Evolutionary conservation across 1,140 invertebrate genomes (phyloP).

Genomic region (Aleiodes sp.): DNA sequence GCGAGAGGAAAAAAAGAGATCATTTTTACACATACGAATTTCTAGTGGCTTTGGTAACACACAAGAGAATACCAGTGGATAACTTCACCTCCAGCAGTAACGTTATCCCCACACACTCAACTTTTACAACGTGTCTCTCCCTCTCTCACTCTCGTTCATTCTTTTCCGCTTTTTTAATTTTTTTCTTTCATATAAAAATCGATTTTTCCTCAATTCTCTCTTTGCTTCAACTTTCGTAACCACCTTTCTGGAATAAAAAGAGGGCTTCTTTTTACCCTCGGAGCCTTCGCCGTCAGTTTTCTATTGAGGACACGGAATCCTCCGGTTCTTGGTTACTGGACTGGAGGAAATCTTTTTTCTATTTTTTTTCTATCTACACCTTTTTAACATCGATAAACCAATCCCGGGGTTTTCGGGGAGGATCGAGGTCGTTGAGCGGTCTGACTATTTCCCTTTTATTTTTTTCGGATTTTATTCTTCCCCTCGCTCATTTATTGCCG

Average conservation of each 20-base stretch:
- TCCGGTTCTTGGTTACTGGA: neutral
- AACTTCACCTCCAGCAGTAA: neutral
- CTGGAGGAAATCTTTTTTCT: neutral
- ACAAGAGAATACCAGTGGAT: constrained; percentile 6
- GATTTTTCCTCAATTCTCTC: neutral
- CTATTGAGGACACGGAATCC: neutral
- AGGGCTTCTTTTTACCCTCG: neutral
- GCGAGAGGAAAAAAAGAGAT: neutral
- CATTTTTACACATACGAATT: neutral
- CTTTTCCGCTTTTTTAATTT: neutral
- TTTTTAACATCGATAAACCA: constrained; percentile 24
- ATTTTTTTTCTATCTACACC: neutral
- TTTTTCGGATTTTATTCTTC: neutral
- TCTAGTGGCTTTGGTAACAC: constrained; percentile 7
- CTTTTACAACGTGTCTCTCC: too few relatives aligned
- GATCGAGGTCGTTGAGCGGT: constrained; percentile 12
- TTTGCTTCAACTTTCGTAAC: neutral
- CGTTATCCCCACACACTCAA: too few relatives aligned
- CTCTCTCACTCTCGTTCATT: constrained; percentile 4
- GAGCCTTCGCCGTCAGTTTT: neutral
- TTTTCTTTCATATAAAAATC: constrained; percentile 7
- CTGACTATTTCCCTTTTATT: neutral
- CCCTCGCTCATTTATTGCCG: neutral
- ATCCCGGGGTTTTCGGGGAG: constrained; percentile 9
- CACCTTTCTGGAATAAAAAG: neutral